phyloP scores from a whole-genome alignment of 2,888 invertebrate species.

The Didymodactylos carnosus region DNA sequence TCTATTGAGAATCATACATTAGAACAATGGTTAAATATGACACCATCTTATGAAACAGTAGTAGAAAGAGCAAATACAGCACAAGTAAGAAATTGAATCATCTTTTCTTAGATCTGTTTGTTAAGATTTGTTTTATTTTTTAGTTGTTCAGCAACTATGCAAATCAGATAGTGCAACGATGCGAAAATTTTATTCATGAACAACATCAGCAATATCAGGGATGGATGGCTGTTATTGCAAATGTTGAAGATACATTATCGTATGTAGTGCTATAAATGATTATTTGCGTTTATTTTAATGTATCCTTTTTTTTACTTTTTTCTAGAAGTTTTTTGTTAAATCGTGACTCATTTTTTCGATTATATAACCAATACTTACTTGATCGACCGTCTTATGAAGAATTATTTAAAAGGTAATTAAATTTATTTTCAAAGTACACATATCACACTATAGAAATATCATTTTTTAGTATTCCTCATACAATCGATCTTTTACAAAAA shows the following conservation, averaged over 20 bases:
- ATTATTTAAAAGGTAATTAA: constrained; percentile 39
- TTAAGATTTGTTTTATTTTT: background rate
- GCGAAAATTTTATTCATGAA: constrained; percentile 59
- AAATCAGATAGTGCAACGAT: background rate
- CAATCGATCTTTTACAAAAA: background rate
- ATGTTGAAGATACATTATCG: constrained; percentile 64
- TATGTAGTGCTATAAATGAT: no score
- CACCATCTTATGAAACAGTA: constrained; percentile 56
- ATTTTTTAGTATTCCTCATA: background rate
- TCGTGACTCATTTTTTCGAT: constrained; percentile 51
- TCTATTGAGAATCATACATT: constrained; percentile 25
- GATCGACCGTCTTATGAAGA: constrained; percentile 51
- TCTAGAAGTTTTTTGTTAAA: constrained; percentile 49
- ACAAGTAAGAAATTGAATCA: constrained; percentile 36
- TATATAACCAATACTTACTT: constrained; percentile 52
- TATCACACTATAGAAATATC: no score
- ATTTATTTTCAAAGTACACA: no score
- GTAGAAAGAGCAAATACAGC: constrained; percentile 58
- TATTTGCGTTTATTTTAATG: no score
- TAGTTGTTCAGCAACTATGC: background rate
- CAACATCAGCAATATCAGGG: constrained; percentile 90
- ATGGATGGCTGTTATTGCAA: constrained; percentile 84
- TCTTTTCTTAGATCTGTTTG: no score
- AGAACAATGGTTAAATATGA: constrained; percentile 52
- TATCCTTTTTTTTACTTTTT: no score